A percentile compares a stretch with the other conserved stretches of the same genome.
Evolutionary conservation across 2,797 vertebrate genomes (phyloP).

Genomic region (Micropoecilia bifurca): DNA sequence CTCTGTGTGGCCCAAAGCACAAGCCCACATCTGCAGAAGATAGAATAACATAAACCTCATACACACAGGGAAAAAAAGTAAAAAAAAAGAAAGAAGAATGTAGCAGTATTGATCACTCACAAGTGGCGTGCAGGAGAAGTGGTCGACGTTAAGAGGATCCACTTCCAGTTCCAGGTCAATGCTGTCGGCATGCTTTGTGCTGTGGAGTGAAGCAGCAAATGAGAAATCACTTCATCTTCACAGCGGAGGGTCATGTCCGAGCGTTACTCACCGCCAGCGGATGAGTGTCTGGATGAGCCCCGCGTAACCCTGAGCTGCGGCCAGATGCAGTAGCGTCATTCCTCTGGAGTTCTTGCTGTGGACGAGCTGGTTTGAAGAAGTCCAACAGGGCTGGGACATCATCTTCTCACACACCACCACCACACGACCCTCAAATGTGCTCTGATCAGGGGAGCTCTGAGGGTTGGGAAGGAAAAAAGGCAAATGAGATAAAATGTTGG

Average conservation of each 20-base stretch:
- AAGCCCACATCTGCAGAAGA: constrained; percentile 94
- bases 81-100: not conserved
- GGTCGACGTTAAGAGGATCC: constrained; percentile 97
- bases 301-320: constrained; percentile 94
- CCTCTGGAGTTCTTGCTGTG: constrained; percentile 97
- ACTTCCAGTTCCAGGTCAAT: constrained; percentile 97
- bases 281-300: constrained; percentile 98
- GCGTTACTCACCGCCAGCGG: constrained; percentile 92
- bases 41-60: constrained; percentile 22
- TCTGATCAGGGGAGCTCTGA: constrained; percentile 80
- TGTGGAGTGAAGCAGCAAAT: constrained; percentile 60
- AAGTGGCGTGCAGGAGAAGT: constrained; percentile 98
- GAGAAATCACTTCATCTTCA: constrained; percentile 21
- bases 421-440: constrained; percentile 96
- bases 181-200: constrained; percentile 96
- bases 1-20: constrained; percentile 94
- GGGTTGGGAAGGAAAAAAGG: constrained; percentile 11
- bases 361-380: constrained; percentile 95
- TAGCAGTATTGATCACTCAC: constrained; percentile 77
- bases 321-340: constrained; percentile 94
- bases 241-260: constrained; percentile 1
- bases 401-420: constrained; percentile 99
- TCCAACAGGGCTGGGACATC: constrained; percentile 98
- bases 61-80: constrained; percentile 15
- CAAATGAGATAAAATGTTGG: not conserved